Evolutionary conservation across 2,113 vertebrate species (phyloP).

Genomic region (Loxodonta africana): DNA sequence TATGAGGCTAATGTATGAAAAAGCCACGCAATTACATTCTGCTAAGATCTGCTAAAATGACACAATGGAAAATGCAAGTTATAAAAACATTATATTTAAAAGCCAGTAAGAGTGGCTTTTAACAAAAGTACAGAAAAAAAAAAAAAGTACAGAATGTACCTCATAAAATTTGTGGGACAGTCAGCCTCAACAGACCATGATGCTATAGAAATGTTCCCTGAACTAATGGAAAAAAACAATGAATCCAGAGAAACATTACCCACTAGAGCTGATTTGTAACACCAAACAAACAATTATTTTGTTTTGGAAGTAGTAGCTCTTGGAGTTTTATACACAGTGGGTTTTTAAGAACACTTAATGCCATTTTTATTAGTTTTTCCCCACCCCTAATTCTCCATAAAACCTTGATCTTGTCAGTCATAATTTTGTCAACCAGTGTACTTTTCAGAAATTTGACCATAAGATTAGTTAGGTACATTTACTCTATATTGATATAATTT

Average conservation of each 20-base stretch:
- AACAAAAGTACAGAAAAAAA: background rate
- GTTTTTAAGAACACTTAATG: background rate
- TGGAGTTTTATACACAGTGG: background rate
- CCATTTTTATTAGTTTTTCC: background rate
- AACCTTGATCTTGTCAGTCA: background rate
- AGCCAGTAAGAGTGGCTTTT: background rate
- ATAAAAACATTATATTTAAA: background rate
- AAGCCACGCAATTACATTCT: background rate
- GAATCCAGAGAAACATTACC: background rate
- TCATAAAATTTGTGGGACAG: background rate
- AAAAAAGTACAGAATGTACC: background rate
- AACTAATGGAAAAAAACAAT: background rate
- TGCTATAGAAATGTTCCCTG: no score
- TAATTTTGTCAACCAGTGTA: background rate
- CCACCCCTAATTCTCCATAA: background rate
- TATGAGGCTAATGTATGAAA: background rate
- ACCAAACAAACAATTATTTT: background rate
- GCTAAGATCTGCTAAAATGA: background rate
- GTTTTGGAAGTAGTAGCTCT: background rate
- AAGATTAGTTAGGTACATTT: background rate
- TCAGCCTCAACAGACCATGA: background rate
- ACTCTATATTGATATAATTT: background rate
- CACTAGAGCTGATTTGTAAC: background rate
- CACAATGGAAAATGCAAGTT: background rate
- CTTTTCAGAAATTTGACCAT: slow-evolving; percentile 43